Evolutionary conservation across 1,140 invertebrate genomes (phyloP), one percentile per base, ranked within the genome.

Genomic region (Batillaria attramentaria): DNA sequence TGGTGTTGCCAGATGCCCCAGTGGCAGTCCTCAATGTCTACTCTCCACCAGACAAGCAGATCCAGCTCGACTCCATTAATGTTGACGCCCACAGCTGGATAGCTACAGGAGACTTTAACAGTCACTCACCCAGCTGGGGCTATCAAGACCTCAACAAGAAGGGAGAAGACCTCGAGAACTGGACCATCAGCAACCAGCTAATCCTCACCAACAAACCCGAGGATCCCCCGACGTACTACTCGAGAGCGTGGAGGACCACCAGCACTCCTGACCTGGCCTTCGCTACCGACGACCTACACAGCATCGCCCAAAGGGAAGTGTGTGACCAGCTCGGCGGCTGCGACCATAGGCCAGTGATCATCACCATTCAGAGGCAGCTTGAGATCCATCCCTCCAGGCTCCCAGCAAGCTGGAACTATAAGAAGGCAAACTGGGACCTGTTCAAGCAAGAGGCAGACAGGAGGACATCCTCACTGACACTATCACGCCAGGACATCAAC

Each of bases 81-180:
- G 60, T 41, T 65, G 50, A 35, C 33, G 18, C 42, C 42, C 37
- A 65, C n/a, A 80, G 74, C 57, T 81, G 46, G 20, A 70, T 81
- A 24, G 37, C 42, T 16, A 75, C 39, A 50, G 80, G 60, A 28
- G 76, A 78, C 24, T 78, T 78, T 42, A 81, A 78, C 73, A 81
- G 68, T 41, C 80, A 81, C 41, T 78, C 80, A 43, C 68, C 50
- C 28, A 78, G 75, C 0, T 81, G 76, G 80, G 76, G 80, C 0
- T 78, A 73, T 35, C 37, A 39, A 10, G 24, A 81, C 2, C 50
- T 74, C n/a, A 43, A 78, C 68, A 66, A 24, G n/a, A 81, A 65
- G 54, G 69, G 69, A 43, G 43, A 72, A 31, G 69, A 72, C 10
- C 39, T 50, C 13, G 69, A 72, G 31, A 46, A 72, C 69, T 72